Evolutionary conservation across 2,888 invertebrate genomes (phyloP), one percentile per base, ranked within the genome.

Genomic region (Mechanitis messenoides): DNA sequence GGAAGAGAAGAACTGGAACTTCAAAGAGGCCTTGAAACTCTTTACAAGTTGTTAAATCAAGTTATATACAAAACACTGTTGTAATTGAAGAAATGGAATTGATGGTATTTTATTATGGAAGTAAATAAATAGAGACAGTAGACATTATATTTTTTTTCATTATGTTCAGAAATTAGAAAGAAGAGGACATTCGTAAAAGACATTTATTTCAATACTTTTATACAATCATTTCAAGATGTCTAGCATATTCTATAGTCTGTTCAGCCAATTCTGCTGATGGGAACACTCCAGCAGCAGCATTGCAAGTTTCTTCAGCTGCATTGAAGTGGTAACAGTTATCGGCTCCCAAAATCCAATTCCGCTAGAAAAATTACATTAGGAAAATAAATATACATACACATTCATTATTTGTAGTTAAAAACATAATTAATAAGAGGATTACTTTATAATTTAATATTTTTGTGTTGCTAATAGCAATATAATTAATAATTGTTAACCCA

Each of bases 171-270:
- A 31, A 50, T 11, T 7, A 28, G 31, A 50, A 50, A 50, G 7
- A 50, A 1, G 28, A 50, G 2, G 9, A 9, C 50, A 58, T 45
- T 33, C 53, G 53, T 12, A 33, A 47, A 31, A 11, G 20, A 38
- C 12, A 31, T 33, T 42, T 57, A 56, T 60, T 42, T 53, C 12
- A 56, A 46, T 63, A 57, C 55, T 60, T 68, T 92, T 95, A 99
- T 66, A 99, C 98, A 91, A 99, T 99, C 98, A 98, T 99, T 91
- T 99, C 99, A 71, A 99, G 92, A 91, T 99, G 98, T 78, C 96
- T 94, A 3, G 99, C 99, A 85, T 99, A 99, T 80, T 97, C 97
- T 72, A 99, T 95, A 28, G 97, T 96, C 83, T 98, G 97, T 76
- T 96, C 94, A 0, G 98, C 98, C 45, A 99, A 91, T 77, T 98